phyloP scores from a whole-genome alignment of 2,888 invertebrate genomes.

The Cactoblastis cactorum region DNA sequence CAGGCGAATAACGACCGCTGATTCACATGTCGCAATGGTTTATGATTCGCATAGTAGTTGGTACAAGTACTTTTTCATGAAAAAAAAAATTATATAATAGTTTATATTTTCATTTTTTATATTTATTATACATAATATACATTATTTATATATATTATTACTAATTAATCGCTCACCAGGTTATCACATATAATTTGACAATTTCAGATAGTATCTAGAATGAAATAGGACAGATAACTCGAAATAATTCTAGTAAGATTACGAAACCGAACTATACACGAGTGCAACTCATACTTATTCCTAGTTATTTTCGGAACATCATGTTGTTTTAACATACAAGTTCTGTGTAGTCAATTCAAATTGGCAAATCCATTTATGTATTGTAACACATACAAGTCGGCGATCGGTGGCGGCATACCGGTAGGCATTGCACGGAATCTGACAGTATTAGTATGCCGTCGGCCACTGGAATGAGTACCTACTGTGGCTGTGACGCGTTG shows the following conservation, averaged over 20 bases:
- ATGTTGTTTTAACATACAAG: not conserved
- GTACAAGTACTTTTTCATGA: not conserved
- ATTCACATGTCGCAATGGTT: conserved; percentile 49
- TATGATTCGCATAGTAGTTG: conserved; percentile 22
- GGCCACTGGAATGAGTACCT: conserved; percentile 66
- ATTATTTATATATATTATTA: too few species aligned
- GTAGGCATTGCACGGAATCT: conserved; percentile 68
- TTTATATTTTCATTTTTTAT: too few species aligned
- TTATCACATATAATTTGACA: too few species aligned
- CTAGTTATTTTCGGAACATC: not conserved
- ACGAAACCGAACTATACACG: too few species aligned
- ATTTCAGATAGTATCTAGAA: too few species aligned
- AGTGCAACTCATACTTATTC: too few species aligned
- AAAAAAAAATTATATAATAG: not conserved
- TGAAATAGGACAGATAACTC: too few species aligned
- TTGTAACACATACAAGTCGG: conserved; percentile 68
- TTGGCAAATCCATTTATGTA: conserved; percentile 37
- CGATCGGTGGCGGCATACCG: conserved; percentile 56
- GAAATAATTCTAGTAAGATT: too few species aligned
- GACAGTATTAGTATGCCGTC: conserved; percentile 74
- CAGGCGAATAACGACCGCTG: conserved; percentile 57
- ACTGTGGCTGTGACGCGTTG: too few species aligned
- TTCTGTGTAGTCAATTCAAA: conserved; percentile 19
- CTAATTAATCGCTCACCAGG: too few species aligned
- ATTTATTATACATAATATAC: too few species aligned